phyloP scores from a whole-genome alignment of 2,113 vertebrate species.

The Calonectris borealis region DNA sequence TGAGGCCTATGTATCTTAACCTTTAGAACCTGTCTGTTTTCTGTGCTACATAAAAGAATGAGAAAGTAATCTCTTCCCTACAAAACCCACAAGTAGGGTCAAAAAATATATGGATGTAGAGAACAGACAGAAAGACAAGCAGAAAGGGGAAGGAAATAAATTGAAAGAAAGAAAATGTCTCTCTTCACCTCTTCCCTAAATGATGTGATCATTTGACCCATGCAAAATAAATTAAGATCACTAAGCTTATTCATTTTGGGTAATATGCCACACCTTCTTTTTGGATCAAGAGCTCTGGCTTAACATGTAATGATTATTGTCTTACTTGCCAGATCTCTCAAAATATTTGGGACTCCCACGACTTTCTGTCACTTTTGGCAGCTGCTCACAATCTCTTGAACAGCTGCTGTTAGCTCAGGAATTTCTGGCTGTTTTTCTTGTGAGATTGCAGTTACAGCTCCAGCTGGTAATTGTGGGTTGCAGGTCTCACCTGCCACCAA shows the following conservation, averaged over 20 bases:
- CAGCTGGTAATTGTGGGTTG: not conserved
- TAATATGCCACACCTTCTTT: not conserved
- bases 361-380: not conserved
- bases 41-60: not conserved
- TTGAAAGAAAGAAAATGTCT: not conserved
- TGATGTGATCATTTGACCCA: not conserved
- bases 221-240: not conserved
- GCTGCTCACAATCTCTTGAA: not conserved
- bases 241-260: not conserved
- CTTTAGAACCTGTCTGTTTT: not conserved
- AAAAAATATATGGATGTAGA: not conserved
- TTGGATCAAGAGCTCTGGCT: not conserved
- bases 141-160: not conserved
- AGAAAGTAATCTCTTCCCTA: not conserved
- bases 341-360: not conserved
- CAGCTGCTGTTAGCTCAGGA: conserved; percentile 5
- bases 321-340: not conserved
- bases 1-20: not conserved
- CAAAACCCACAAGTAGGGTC: not conserved
- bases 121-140: not conserved
- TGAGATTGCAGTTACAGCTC: not conserved
- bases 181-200: not conserved
- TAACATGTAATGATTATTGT: not conserved
- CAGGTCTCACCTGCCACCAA: not conserved
- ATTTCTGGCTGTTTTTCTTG: conserved; percentile 7